phyloP scores from a whole-genome alignment of 2,888 invertebrate species.

The Meghimatium bilineatum region DNA sequence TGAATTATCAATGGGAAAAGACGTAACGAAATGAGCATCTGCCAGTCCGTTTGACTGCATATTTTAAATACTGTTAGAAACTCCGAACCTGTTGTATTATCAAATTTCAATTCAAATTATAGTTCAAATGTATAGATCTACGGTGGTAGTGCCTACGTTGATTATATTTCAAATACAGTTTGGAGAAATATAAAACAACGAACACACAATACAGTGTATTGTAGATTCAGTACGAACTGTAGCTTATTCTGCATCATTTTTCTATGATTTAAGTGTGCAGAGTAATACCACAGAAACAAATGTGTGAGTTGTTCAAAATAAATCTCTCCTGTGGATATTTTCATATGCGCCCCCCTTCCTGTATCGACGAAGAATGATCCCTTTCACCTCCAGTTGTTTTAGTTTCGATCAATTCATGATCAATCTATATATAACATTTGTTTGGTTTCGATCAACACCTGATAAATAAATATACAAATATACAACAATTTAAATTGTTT shows the following conservation, averaged over 20 bases:
- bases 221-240: neutral
- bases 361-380: slow-evolving; percentile 35
- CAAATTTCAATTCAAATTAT: neutral
- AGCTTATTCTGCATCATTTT: neutral
- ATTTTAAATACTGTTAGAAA: neutral
- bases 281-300: slow-evolving; percentile 4
- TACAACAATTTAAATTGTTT: no score
- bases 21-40: slow-evolving; percentile 26
- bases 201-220: neutral
- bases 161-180: neutral
- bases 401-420: neutral
- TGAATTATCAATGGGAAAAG: neutral
- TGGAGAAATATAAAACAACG: neutral
- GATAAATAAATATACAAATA: no score
- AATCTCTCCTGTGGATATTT: slow-evolving; percentile 14
- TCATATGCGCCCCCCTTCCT: no score
- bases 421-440: neutral
- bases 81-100: neutral
- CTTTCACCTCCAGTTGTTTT: slow-evolving; percentile 43
- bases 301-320: slow-evolving; percentile 17
- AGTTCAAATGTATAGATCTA: neutral
- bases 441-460: no score
- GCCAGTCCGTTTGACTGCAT: slow-evolving; percentile 29
- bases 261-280: neutral
- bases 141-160: no score